Evolutionary conservation across 1,140 invertebrate genomes (phyloP).

Genomic region (Diorhabda sublineata): DNA sequence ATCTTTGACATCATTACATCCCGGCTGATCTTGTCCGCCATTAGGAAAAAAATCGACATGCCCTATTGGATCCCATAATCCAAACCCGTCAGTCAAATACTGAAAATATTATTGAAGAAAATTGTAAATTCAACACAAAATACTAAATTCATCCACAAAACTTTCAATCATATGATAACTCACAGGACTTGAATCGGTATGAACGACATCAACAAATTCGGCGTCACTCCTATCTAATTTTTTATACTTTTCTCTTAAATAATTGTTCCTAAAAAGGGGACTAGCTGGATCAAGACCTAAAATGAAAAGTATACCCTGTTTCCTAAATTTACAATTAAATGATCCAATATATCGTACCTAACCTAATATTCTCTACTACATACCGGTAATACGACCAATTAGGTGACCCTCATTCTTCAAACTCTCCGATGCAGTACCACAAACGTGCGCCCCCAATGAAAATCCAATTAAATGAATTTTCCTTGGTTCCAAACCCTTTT

Average conservation of each 20-base stretch:
- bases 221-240: constrained; percentile 79
- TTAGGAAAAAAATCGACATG: constrained; percentile 74
- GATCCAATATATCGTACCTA: neutral
- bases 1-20: constrained; percentile 52
- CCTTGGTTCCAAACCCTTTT: constrained; percentile 45
- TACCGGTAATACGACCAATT: constrained; percentile 68
- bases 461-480: constrained; percentile 73
- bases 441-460: constrained; percentile 73
- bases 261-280: constrained; percentile 59
- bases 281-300: constrained; percentile 63
- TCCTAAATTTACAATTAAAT: neutral
- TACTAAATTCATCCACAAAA: neutral
- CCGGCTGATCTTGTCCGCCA: constrained; percentile 67
- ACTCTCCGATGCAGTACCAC: constrained; percentile 66
- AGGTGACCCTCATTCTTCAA: constrained; percentile 53
- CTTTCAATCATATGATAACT: constrained; percentile 4
- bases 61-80: constrained; percentile 46
- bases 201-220: constrained; percentile 78
- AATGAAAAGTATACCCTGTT: constrained; percentile 13
- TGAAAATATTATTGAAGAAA: constrained; percentile 21
- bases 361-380: neutral
- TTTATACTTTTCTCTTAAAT: constrained; percentile 48
- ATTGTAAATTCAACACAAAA: neutral
- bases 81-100: constrained; percentile 45
- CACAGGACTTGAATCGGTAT: constrained; percentile 71